Evolutionary conservation across 2,888 invertebrate species (phyloP).

Genomic region (Thera britannica): DNA sequence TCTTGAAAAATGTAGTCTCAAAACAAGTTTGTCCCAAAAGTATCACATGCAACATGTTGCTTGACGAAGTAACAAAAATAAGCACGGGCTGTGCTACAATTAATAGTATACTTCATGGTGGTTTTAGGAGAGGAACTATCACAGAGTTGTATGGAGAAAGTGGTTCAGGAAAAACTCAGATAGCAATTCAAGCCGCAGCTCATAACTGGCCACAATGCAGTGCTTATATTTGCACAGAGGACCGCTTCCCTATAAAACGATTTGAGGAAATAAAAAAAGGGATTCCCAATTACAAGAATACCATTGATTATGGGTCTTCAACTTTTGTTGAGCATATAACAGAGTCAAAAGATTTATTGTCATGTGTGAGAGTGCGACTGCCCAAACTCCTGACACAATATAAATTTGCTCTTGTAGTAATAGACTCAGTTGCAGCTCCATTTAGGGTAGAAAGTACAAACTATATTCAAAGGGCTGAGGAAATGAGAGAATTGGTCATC

Average conservation of each 20-base stretch:
- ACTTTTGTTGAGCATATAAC: constrained; percentile 75
- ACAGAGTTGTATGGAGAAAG: constrained; percentile 93
- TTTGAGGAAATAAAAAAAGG: constrained; percentile 67
- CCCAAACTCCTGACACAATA: constrained; percentile 63
- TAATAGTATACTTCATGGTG: constrained; percentile 87
- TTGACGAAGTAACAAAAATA: constrained; percentile 54
- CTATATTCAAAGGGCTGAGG: constrained; percentile 75
- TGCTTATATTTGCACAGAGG: constrained; percentile 92
- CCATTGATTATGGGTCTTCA: constrained; percentile 61
- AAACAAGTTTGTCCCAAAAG: constrained; percentile 51
- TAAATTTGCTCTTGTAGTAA: constrained; percentile 60
- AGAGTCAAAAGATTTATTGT: constrained; percentile 68
- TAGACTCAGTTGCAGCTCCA: constrained; percentile 79
- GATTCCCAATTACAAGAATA: constrained; percentile 44
- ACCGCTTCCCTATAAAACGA: constrained; percentile 82
- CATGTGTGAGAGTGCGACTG: constrained; percentile 68
- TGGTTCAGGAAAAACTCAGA: constrained; percentile 92
- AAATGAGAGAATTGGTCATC: constrained; percentile 71
- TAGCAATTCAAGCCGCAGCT: constrained; percentile 89
- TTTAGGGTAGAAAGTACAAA: constrained; percentile 72
- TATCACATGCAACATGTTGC: constrained; percentile 50
- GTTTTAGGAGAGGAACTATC: constrained; percentile 87
- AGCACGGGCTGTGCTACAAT: constrained; percentile 85
- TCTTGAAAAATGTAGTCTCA: constrained; percentile 63
- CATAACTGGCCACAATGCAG: constrained; percentile 85